Base-by-base conservation (phyloP, 2,113 vertebrate genomes). In the Cyprinodon variegatus region DNA sequence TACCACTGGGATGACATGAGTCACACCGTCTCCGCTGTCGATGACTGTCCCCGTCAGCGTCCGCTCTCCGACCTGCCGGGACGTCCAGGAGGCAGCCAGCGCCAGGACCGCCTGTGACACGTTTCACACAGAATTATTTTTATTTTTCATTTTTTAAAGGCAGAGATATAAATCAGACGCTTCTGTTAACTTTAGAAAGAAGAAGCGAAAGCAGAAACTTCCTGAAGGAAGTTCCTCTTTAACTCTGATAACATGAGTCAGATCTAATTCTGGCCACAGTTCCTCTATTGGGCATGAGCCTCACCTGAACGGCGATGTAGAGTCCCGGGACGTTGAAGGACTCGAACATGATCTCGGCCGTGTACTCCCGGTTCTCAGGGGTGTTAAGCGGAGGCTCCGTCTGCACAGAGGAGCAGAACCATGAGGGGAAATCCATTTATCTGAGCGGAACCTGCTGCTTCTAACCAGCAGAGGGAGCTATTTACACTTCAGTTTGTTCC, bases 291-390 rank as follows among this genome's bases (percentile, higher is more conserved):
- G 50, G 50, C 10, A 20, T n/a, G 3, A 14, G 7, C 17, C 72
- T 83, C 88, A 99, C 97, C 97, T 99, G 98, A 78, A 99, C 97
- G 79, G 97, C 97, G 65, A 99, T 99, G 92, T 99, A 99, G 88
- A 99, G 95, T n/a, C 98, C 98, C 8, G 98, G 98, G 78, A 99
- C 96, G 4, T 98, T 99, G 93, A 99, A 99, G 13, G 98, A 99
- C 92, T 99, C 97, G 1, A 99, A 99, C 97, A 99, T 99, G 91
- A 99, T 99, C 94, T 99, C 98, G 73, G 97, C 98, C 60, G 98
- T 99, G 93, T 99, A 99, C 93, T 99, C 97, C 88, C 98, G 95
- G 88, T 99, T 99, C 92, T 99, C 98, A 62, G 97, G 97, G 64
- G 97, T 99, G 95, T 99, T 99, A 80, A 99, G 92, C 38, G 98